phyloP scores from a whole-genome alignment of 2,797 vertebrate species.

The Bucorvus abyssinicus region DNA sequence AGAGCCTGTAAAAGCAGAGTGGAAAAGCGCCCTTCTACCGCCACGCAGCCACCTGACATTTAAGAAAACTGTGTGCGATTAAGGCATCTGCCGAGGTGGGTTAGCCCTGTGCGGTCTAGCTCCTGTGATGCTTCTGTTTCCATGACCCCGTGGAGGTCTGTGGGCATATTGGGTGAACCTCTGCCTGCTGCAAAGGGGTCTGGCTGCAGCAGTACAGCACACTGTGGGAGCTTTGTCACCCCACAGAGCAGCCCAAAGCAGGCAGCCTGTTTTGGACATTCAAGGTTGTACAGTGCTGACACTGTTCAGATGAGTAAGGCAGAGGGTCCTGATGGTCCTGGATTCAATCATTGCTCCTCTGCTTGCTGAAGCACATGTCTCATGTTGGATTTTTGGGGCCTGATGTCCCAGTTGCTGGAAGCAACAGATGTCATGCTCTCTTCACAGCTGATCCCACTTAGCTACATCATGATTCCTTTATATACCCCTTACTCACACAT shows the following conservation, averaged over 20 bases:
- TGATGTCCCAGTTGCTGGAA: not conserved
- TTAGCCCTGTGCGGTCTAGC: not conserved
- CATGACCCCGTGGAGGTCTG: not conserved
- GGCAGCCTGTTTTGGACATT: not conserved
- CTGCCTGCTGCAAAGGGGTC: not conserved
- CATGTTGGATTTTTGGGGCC: not conserved
- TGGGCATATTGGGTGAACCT: rapidly evolving
- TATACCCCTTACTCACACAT: not conserved
- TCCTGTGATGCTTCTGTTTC: not conserved
- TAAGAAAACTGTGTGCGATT: not conserved
- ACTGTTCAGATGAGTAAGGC: not conserved
- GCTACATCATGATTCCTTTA: rapidly evolving
- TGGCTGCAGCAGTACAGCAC: not conserved
- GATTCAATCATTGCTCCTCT: not conserved
- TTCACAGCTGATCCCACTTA: not conserved
- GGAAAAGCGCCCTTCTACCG: not conserved
- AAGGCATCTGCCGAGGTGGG: not conserved
- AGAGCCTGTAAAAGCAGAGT: not conserved
- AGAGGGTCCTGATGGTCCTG: rapidly evolving
- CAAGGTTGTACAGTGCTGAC: not conserved
- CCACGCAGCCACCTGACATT: not conserved
- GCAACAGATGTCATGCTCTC: not conserved
- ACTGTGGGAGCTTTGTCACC: not conserved
- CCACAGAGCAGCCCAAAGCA: not conserved
- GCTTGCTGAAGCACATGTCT: not conserved